Percentiles rank a stretch among this genome's conserved stretches.
These are phyloP conservation scores for Adrianichthys oophorus DNA, from an alignment of 2,797 vertebrate species.

Conservation along the genomic window DNA sequence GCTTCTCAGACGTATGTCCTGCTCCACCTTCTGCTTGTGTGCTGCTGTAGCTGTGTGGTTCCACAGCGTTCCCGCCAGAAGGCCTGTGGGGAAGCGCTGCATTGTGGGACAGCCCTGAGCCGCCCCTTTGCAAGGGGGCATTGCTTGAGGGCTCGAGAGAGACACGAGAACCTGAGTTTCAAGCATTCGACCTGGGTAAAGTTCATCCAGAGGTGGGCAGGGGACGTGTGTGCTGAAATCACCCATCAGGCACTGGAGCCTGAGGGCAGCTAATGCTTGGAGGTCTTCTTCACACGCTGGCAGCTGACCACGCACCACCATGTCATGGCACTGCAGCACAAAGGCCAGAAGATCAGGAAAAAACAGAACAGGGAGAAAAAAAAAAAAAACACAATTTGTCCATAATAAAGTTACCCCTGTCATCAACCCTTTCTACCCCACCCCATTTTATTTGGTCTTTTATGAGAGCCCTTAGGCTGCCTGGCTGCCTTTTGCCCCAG, in stretches of 20 bases:
- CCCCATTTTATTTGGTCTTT: slow-evolving; percentile 65
- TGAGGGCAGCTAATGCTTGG: slow-evolving; percentile 85
- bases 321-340: slow-evolving; percentile 83
- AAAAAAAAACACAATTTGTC: slow-evolving; percentile 33
- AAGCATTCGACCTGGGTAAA: slow-evolving; percentile 80
- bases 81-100: slow-evolving; percentile 71
- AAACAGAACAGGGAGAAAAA: slow-evolving; percentile 3
- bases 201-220: slow-evolving; percentile 83
- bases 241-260: slow-evolving; percentile 87
- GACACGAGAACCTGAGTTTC: slow-evolving; percentile 72
- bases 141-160: slow-evolving; percentile 48
- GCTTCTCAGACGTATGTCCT: slow-evolving; percentile 75
- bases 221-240: slow-evolving; percentile 85
- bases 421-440: slow-evolving; percentile 48
- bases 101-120: slow-evolving; percentile 57
- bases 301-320: slow-evolving; percentile 88
- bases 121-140: slow-evolving; percentile 55
- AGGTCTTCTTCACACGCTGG: slow-evolving; percentile 88
- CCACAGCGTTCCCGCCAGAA: slow-evolving; percentile 80
- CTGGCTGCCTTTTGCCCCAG: slow-evolving; percentile 47
- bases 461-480: slow-evolving; percentile 56
- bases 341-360: not conserved
- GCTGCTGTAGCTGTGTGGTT: slow-evolving; percentile 75
- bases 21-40: slow-evolving; percentile 79
- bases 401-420: slow-evolving; percentile 39